phyloP scores from a whole-genome alignment of 1,140 invertebrate genomes.

The Steinernema khuongi region DNA sequence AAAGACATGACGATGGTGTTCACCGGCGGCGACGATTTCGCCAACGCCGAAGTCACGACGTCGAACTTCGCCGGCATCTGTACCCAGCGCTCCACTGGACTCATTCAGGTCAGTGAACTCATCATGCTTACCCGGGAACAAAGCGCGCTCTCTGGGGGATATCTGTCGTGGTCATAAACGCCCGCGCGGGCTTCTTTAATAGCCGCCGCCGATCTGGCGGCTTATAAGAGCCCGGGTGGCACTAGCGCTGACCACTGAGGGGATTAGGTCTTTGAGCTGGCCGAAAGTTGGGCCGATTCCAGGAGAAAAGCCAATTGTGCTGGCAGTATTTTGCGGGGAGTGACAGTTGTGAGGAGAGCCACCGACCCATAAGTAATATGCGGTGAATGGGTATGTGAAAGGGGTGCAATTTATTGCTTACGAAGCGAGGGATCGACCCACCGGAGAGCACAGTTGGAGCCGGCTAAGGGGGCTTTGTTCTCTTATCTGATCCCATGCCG shows the following conservation, averaged over 20 bases:
- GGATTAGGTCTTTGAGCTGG: not conserved
- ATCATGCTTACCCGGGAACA: constrained; percentile 15
- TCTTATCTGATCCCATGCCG: constrained; percentile 5
- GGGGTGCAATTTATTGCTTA: constrained; percentile 4
- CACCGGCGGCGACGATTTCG: constrained; percentile 43
- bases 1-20: constrained; percentile 54
- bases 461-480: not conserved
- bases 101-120: constrained; percentile 46
- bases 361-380: constrained; percentile 9
- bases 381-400: constrained; percentile 2
- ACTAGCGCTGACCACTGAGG: not conserved
- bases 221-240: not conserved
- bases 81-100: constrained; percentile 47
- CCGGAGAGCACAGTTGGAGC: too few relatives aligned
- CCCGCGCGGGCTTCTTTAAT: not conserved
- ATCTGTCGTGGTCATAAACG: constrained; percentile 12
- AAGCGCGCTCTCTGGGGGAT: not conserved
- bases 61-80: constrained; percentile 49
- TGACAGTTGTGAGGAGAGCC: constrained; percentile 8
- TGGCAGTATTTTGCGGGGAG: not conserved
- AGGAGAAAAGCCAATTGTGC: not conserved
- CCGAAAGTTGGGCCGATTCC: not conserved
- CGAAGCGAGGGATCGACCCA: not conserved
- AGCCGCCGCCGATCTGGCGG: not conserved
- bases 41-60: constrained; percentile 45